Conservation (phyloP, 2,113 vertebrate species). For the Lasiurus borealis region DNA sequence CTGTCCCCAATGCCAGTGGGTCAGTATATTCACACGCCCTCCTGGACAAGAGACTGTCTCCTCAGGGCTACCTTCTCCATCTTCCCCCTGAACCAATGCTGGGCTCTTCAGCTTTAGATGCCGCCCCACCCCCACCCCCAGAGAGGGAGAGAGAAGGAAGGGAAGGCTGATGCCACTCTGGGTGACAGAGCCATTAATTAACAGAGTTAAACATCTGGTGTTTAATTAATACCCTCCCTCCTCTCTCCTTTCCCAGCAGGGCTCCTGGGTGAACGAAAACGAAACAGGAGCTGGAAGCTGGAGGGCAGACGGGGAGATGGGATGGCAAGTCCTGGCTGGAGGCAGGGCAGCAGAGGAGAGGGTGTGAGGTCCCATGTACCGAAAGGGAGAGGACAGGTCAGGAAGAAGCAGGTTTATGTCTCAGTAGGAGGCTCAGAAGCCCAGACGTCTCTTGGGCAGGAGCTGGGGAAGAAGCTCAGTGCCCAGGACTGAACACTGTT, state of each 20-base stretch:
- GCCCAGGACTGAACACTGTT: background rate
- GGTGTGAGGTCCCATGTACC: background rate
- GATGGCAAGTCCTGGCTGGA: background rate
- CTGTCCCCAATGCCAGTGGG: background rate
- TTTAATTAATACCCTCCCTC: slow-evolving; percentile 81
- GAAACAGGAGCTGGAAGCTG: background rate
- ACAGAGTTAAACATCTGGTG: slow-evolving; percentile 80
- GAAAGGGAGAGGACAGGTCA: background rate
- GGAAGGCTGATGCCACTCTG: slow-evolving; percentile 59
- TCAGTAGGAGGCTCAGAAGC: background rate
- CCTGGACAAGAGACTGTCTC: background rate
- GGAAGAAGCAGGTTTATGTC: background rate
- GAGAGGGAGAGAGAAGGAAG: background rate
- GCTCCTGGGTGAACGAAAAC: background rate
- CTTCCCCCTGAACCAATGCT: background rate
- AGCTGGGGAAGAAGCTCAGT: background rate
- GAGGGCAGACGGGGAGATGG: background rate
- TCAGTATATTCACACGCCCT: background rate
- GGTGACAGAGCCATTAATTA: slow-evolving; percentile 77
- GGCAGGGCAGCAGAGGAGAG: background rate
- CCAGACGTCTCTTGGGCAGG: background rate
- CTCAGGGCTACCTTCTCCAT: background rate
- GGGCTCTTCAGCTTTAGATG: background rate
- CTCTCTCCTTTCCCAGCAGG: slow-evolving; percentile 72
- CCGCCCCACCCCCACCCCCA: background rate